A percentile compares a stretch with the other conserved stretches of the same genome.
Conservation (phyloP, 2,797 vertebrate species). For the Amphiprion clarkii region DNA sequence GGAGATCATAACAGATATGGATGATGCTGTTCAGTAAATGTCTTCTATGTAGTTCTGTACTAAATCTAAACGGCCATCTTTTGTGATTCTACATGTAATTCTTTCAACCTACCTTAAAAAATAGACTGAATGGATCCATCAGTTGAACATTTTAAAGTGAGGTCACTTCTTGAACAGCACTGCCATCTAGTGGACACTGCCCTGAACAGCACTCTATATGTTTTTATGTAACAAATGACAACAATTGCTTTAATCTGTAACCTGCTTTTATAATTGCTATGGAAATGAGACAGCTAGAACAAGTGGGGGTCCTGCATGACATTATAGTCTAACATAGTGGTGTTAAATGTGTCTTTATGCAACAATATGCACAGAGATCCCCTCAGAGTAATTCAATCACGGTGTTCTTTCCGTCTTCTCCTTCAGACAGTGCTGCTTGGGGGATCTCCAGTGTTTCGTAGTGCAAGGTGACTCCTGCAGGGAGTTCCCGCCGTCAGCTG, state of each 20-base stretch:
- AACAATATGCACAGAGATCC: background rate
- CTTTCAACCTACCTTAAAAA: background rate
- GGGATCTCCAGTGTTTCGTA: conserved; percentile 6
- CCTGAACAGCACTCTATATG: background rate
- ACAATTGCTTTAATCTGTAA: background rate
- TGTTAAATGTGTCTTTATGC: background rate
- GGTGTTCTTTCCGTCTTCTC: background rate
- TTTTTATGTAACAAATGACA: background rate
- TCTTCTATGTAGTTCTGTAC: background rate
- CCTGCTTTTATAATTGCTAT: background rate
- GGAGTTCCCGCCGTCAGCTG: conserved; percentile 60
- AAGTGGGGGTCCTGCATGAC: background rate
- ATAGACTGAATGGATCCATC: background rate
- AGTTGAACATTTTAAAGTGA: background rate
- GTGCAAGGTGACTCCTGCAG: conserved; percentile 51
- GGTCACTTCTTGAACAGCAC: conserved; percentile 1
- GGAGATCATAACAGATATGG: background rate
- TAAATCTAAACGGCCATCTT: too few relatives aligned
- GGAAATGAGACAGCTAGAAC: background rate
- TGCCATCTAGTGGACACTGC: conserved; percentile 58
- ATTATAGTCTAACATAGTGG: too few relatives aligned
- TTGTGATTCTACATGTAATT: background rate
- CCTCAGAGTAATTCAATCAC: background rate
- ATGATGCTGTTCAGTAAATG: background rate
- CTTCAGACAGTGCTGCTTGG: background rate